These are phyloP conservation scores for Cerastoderma edule DNA, from an alignment of 2,888 invertebrate species.

Conservation along the genomic window DNA sequence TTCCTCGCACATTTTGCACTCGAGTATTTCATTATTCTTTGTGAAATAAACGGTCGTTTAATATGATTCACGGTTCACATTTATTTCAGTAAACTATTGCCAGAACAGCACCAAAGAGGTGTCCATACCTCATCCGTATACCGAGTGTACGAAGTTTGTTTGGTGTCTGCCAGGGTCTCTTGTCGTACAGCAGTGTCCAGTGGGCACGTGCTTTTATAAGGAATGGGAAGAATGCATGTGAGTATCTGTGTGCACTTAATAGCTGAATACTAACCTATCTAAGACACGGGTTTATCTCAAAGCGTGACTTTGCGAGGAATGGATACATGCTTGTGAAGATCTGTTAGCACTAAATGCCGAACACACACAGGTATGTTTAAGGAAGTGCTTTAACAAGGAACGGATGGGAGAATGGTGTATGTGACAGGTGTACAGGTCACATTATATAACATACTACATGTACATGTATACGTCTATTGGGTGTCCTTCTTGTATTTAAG, in stretches of 20 bases:
- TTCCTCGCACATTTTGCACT: background rate
- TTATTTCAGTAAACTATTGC: conserved; percentile 55
- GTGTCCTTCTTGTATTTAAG: too few relatives aligned
- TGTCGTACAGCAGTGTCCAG: conserved; percentile 52
- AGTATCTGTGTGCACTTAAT: background rate
- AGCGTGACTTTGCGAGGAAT: too few relatives aligned
- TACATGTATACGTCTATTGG: too few relatives aligned
- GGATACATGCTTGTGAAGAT: too few relatives aligned
- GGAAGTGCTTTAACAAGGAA: too few relatives aligned
- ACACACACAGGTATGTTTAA: too few relatives aligned
- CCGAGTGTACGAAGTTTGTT: conserved; percentile 48
- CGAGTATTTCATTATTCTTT: background rate
- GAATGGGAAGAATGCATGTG: conserved; percentile 37
- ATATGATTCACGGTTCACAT: background rate
- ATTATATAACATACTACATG: too few relatives aligned
- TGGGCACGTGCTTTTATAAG: conserved; percentile 57
- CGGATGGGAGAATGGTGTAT: too few relatives aligned
- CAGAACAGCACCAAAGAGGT: conserved; percentile 22
- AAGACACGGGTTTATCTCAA: too few relatives aligned
- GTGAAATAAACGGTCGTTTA: background rate
- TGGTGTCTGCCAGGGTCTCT: conserved; percentile 47
- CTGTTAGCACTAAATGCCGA: too few relatives aligned
- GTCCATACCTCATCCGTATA: conserved; percentile 52
- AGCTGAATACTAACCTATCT: too few relatives aligned
- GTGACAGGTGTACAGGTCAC: too few relatives aligned